Evolutionary conservation across 2,888 invertebrate species (phyloP), one percentile per base, ranked within the genome.

Genomic region (Ichneumon xanthorius): DNA sequence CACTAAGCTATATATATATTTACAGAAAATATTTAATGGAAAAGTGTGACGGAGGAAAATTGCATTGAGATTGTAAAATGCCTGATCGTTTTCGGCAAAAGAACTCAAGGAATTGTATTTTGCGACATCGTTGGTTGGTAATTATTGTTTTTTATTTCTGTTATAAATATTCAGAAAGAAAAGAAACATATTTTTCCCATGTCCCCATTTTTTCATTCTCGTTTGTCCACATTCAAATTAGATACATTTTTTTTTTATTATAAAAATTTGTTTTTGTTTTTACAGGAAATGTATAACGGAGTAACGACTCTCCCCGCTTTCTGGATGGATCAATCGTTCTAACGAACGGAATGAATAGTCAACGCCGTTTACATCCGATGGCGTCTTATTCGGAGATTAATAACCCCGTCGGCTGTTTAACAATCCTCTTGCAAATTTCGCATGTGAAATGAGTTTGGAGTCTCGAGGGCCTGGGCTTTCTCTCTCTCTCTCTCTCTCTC

Each of bases 381-480:
- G 40, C 37, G 68, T 50, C 26, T 77, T 68, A 55, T 77, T 30
- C 11, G 19, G 65, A 58, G 53, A 37, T 33, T 78, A 78, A 73
- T 58, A 68, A 78, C 55, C 22, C 22, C 58, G 73, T 16, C 55
- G 78, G 26, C n/a, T 78, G 33, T 68, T 73, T 50, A 82, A 82
- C 68, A 72, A 73, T 82, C 30, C n/a, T 6, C 72, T 5, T 48
- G 67, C 79, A 79, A n/a, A 53, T 79, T 75, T 53, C 63, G 63
- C 45, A 73, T 53, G 63, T 70, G 67, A 67, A 70, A 79, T 68
- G 79, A 68, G 19, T 63, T 67, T 16, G n/a, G 33, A 55, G 37
- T 50, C 22, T 67, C 67, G 40, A 19, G 19, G 7, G 37, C 11
- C 19, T n/a, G 65, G n/a, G n/a, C 4, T 50, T 0, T 30, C 5